A percentile compares a stretch with the other conserved stretches of the same genome.
These are phyloP conservation scores for Bubo blakistoni DNA, from an alignment of 2,113 vertebrate species.

Conservation along the genomic window DNA sequence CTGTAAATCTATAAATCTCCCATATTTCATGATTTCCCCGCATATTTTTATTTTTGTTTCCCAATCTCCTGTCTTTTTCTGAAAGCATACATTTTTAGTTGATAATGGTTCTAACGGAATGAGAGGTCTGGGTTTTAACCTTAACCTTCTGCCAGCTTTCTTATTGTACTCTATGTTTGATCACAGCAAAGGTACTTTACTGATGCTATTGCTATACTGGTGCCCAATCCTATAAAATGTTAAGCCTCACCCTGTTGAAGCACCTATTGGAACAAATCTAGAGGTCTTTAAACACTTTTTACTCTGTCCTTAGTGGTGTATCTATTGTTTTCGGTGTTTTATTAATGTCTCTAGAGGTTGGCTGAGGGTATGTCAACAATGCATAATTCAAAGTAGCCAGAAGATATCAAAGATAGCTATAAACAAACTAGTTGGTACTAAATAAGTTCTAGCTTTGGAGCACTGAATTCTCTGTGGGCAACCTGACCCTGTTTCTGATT, in stretches of 20 bases:
- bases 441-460: neutral
- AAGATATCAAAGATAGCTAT: neutral
- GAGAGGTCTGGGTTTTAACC: neutral
- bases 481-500: neutral
- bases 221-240: neutral
- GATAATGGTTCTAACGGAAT: neutral
- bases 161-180: neutral
- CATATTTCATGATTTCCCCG: neutral
- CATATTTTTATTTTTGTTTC: constrained; percentile 3
- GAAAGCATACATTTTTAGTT: neutral
- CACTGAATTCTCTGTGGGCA: neutral
- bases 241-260: neutral
- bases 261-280: neutral
- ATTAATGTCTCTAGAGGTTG: neutral
- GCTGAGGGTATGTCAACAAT: neutral
- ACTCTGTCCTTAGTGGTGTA: neutral
- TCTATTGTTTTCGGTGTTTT: neutral
- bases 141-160: neutral
- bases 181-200: neutral
- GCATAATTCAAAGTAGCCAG: neutral
- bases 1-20: constrained; percentile 47
- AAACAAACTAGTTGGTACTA: neutral
- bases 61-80: neutral
- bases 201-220: neutral
- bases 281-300: neutral